Conservation (phyloP, 2,113 vertebrate genomes). For the Nannobrachium achirus region DNA sequence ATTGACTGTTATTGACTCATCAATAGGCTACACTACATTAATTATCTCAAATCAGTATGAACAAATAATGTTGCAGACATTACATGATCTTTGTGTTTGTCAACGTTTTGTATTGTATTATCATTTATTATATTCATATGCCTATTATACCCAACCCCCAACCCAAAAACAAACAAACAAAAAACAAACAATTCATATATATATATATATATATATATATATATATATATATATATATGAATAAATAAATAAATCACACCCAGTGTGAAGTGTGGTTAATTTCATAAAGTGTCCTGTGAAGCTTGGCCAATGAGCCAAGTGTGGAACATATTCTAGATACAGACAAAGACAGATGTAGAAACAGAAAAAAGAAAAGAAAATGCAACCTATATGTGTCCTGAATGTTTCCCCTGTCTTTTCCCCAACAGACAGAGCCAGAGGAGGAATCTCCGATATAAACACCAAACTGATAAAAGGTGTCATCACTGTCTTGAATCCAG, state of each 20-base stretch:
- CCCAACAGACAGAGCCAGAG: slow-evolving; percentile 43
- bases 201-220: no score
- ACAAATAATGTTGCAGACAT: neutral
- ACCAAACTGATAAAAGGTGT: slow-evolving; percentile 19
- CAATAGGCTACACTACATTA: neutral
- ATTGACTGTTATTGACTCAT: no score
- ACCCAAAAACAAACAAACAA: no score
- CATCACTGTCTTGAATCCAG: neutral
- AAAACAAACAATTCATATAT: no score
- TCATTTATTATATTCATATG: neutral
- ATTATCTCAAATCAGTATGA: neutral
- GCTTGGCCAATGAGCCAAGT: no score
- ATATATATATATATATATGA: no score
- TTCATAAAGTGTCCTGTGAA: neutral
- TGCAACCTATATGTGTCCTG: neutral
- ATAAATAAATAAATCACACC: no score
- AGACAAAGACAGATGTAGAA: no score
- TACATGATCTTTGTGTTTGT: neutral
- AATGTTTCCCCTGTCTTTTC: slow-evolving; percentile 21
- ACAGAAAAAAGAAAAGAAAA: neutral
- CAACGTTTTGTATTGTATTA: neutral
- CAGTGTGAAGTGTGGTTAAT: no score
- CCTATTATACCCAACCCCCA: neutral
- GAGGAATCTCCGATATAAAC: slow-evolving; percentile 34
- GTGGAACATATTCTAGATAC: no score